These are phyloP conservation scores for Orchestia grillus DNA, from an alignment of 1,140 invertebrate genomes.

Conservation along the genomic window DNA sequence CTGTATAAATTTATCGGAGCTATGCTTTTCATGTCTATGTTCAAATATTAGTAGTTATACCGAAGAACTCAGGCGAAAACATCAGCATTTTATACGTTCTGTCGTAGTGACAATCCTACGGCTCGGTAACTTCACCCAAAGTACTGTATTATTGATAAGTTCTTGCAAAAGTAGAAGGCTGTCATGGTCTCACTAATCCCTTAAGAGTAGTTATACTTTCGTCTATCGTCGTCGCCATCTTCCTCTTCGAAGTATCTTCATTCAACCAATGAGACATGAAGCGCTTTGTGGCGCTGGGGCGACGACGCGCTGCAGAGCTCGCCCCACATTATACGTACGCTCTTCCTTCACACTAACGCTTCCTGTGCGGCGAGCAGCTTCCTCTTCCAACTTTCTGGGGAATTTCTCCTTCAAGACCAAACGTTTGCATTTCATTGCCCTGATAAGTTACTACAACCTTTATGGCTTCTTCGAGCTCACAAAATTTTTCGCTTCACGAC, in stretches of 20 bases:
- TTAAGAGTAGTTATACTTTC: neutral
- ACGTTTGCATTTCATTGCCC: slow-evolving; percentile 52
- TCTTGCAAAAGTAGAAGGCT: neutral
- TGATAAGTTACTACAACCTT: slow-evolving; percentile 48
- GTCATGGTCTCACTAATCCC: neutral
- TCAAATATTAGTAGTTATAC: too few species aligned
- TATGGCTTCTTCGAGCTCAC: slow-evolving; percentile 3
- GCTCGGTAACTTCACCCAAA: too few species aligned
- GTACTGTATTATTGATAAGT: neutral
- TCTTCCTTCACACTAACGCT: slow-evolving; percentile 27
- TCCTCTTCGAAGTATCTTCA: neutral
- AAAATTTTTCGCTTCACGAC: slow-evolving; percentile 19
- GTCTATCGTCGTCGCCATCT: neutral
- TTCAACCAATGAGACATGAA: neutral
- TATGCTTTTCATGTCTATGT: too few species aligned
- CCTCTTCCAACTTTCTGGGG: slow-evolving; percentile 50
- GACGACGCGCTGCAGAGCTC: too few species aligned
- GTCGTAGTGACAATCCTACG: too few species aligned
- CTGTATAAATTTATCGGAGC: too few species aligned
- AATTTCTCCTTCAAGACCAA: slow-evolving; percentile 55
- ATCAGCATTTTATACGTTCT: too few species aligned
- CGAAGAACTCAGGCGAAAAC: too few species aligned
- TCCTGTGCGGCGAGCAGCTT: slow-evolving; percentile 14
- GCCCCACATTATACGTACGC: neutral
- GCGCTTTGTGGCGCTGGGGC: neutral